These are phyloP conservation scores for Rhinopomastus cyanomelas DNA, from an alignment of 2,113 vertebrate species.

Conservation along the genomic window DNA sequence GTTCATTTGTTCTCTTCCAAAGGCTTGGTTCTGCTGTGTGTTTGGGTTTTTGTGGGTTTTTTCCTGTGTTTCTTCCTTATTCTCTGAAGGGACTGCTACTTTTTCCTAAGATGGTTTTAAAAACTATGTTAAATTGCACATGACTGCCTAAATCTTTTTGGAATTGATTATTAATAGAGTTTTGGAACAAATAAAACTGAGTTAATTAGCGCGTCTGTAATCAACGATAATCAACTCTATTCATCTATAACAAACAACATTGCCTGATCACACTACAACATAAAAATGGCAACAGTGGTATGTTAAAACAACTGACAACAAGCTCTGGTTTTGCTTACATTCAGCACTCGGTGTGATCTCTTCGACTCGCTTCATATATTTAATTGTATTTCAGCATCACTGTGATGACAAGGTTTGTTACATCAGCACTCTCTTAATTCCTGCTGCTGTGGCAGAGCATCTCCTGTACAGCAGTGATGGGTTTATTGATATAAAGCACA, in stretches of 20 bases:
- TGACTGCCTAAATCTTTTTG: neutral
- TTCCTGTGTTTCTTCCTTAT: neutral
- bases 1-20: neutral
- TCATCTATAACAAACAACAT: neutral
- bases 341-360: neutral
- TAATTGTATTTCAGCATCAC: neutral
- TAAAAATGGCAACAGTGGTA: neutral
- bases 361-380: neutral
- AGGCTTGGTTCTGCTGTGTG: neutral
- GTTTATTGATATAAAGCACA: neutral
- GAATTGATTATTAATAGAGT: constrained; percentile 8
- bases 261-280: neutral
- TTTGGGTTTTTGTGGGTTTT: neutral
- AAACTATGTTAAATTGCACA: neutral
- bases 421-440: neutral
- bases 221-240: neutral
- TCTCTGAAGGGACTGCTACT: neutral
- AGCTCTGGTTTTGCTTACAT: neutral
- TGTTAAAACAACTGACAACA: neutral
- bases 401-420: neutral
- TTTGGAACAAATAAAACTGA: constrained; percentile 6
- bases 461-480: neutral
- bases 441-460: neutral
- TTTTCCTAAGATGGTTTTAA: neutral
- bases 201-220: neutral